These are phyloP conservation scores for Necrosyrtes monachus DNA, from an alignment of 2,797 vertebrate genomes.

Conservation along the genomic window DNA sequence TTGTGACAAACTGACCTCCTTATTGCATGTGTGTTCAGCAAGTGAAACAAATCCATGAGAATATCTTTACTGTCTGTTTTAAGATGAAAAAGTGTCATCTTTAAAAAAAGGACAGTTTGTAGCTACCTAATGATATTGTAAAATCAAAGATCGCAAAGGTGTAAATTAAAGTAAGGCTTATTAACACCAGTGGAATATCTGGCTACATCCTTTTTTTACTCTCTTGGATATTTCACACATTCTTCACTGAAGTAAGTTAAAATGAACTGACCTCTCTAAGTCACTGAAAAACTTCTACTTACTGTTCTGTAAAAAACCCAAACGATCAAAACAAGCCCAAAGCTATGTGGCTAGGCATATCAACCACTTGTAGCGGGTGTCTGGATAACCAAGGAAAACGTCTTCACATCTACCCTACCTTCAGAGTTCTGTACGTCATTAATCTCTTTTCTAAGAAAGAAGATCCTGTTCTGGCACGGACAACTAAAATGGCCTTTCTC, in stretches of 20 bases:
- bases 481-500: not conserved
- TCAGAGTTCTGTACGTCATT: not conserved
- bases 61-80: not conserved
- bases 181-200: not conserved
- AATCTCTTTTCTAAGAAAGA: not conserved
- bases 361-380: not conserved
- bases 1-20: not conserved
- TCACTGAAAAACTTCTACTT: not conserved
- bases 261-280: not conserved
- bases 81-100: not conserved
- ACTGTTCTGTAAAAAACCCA: not conserved
- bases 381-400: not conserved
- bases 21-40: not conserved
- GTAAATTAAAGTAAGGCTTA: not conserved
- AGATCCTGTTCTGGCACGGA: not conserved
- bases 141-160: not conserved
- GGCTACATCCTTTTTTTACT: not conserved
- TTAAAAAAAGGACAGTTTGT: not conserved
- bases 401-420: not conserved
- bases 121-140: not conserved
- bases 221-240: not conserved
- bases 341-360: not conserved
- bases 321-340: not conserved
- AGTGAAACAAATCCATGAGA: not conserved
- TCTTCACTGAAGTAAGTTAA: not conserved